Evolutionary conservation across 2,113 vertebrate genomes (phyloP), one percentile per base, ranked within the genome.

Genomic region (Nibea coibor): DNA sequence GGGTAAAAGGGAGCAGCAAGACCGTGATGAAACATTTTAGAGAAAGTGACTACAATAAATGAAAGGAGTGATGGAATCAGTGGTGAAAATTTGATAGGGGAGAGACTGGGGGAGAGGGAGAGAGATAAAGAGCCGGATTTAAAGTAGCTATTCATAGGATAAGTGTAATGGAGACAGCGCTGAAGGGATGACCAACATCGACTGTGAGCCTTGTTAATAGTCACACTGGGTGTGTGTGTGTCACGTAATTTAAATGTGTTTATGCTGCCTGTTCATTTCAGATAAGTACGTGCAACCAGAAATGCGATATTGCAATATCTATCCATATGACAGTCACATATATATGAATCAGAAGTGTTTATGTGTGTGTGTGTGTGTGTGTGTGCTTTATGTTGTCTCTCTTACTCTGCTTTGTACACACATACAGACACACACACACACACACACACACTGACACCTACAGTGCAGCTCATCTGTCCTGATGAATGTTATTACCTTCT

Each of bases 401-500:
- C 24, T 22, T 50, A 22, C 45, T 48, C n/a, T 57, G 24, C 26
- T 68, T 43, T 57, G n/a, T 4, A 22, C 17, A 20, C 22, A 75
- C 19, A 70, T 48, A 66, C 22, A 77, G 63, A 68, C 63, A 56
- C 47, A 67, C 7, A 67, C 10, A 70, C 72, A 68, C 56, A 64
- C 61, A 62, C 12, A 75, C 19, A 70, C 59, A 66, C 35, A 62
- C 56, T 31, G 35, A 83, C 66, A 74, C 43, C 64, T 47, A 42
- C 35, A 77, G 35, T 48, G 39, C 45, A 61, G 51, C 74, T 84
- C 75, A 86, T 63, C 56, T 74, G 54, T 64, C 35, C 74, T 80
- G 86, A 86, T 87, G 78, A 87, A 89, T 84, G 75, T 72, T 68
- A 67, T 87, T 76, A 84, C 75, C 83, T 82, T 65, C 67, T 80